Evolutionary conservation across 2,888 invertebrate species (phyloP), one percentile per base, ranked within the genome.

Genomic region (Pycnomerus fuliginosus): DNA sequence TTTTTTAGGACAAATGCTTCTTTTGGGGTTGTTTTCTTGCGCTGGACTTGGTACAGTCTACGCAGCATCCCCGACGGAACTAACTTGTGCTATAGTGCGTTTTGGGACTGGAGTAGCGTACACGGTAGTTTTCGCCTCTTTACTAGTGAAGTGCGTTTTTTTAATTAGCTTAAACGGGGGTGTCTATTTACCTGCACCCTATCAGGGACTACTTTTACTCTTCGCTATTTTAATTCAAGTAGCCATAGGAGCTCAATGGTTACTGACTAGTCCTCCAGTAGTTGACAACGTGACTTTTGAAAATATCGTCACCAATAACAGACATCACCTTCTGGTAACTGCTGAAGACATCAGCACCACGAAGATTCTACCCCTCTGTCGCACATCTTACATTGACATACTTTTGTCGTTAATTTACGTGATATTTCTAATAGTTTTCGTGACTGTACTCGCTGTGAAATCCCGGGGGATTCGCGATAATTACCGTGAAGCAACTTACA

Each of bases 121-220:
- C 58, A 86, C 91, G 36, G 79, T 94, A 41, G 88, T 93, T 46
- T 95, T 94, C 71, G 89, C 92, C 24, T 88, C 94, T 0, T 79
- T 96, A 33, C 80, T 96, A 59, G 95, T 95, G 53, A 95, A 96
- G 74, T 90, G 93, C 72, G 91, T 95, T 56, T 94, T 95, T 70
- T 80, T 95, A 47, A 83, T 95, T 56, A 92, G 93, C 65, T 80
- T 94, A 48, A 92, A 94, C 72, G 85, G 89, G 37, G 92, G 90
- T 48, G 91, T 93, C 33, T 94, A 95, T 68, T 77, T 95, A 39
- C 93, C 93, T 37, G 92, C 94, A 3, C 87, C 91, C 8, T 95
- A 95, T 72, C 95, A 95, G 74, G 88, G 85, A 51, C 79, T 95
- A 16, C 79, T 96, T 58, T 77, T 95, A 55, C 82, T 92, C 62